Base-by-base conservation (phyloP, 2,797 vertebrate species). In the Triplophysa bombifrons region DNA sequence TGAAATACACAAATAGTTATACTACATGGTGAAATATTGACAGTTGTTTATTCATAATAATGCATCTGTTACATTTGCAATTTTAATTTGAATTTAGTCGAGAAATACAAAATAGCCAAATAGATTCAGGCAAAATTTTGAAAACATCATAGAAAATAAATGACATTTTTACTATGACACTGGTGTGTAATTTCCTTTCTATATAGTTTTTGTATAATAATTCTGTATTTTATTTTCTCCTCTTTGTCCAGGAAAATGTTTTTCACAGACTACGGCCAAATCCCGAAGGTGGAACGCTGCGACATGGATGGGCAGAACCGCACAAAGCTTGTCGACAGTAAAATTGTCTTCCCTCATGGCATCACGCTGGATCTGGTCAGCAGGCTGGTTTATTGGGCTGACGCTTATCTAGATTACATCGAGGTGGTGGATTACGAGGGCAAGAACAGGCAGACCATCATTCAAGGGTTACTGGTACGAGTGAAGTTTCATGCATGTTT, bases 271-370 rank as follows among this genome's bases (percentile, higher is more conserved):
- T 97, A 98, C 0, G 96, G 96, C 13, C 96, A 97, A 84, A 98
- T 96, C 22, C 97, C 97, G 0, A 96, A 97, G 87, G 96, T 99
- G 78, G 98, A 99, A 73, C 95, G 98, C 69, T 99, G 98, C 0
- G 98, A 99, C 88, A 98, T 99, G 98, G 97, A 99, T 0, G 98
- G 98, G 5, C 97, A 98, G 92, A 98, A 99, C 89, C 96, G 97
- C 82, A 98, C 97, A 74, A 99, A 99, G 86, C 91, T 99, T 84
- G 97, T 99, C 2, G 98, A 99, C 87, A 97, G 94, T 88, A 99
- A 99, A 90, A 99, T 99, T 0, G 97, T 99, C 76, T 98, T 98
- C 88, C 97, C 98, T 0, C 96, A 97, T 0, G 97, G 97, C 55
- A 97, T 99, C 89, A 97, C 97, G 0, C 85, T 99, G 88, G 98